phyloP scores from a whole-genome alignment of 2,888 invertebrate species.

The Crepidodera aurea region DNA sequence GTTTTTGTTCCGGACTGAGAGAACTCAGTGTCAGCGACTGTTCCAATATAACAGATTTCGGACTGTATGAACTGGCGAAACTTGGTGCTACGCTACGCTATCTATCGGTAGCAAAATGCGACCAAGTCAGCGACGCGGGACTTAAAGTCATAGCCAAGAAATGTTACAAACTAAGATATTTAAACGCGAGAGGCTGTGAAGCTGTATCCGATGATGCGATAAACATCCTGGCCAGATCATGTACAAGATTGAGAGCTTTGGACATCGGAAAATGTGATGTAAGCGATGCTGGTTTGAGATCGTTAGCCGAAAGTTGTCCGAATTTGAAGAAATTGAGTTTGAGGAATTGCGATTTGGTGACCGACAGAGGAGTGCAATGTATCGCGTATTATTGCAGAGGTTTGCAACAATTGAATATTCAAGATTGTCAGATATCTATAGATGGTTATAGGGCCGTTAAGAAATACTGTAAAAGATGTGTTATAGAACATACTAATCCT shows the following conservation, averaged over 20 bases:
- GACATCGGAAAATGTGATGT: conserved; percentile 95
- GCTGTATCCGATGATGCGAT: conserved; percentile 94
- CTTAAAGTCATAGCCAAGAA: conserved; percentile 85
- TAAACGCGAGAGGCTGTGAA: conserved; percentile 92
- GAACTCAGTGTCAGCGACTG: conserved; percentile 93
- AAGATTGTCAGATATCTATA: conserved; percentile 89
- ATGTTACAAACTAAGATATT: conserved; percentile 87
- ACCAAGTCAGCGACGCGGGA: conserved; percentile 90
- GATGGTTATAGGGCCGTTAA: conserved; percentile 92
- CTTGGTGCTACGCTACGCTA: conserved; percentile 89
- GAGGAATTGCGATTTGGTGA: conserved; percentile 89
- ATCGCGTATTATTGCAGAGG: conserved; percentile 91
- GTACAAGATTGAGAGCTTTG: conserved; percentile 84
- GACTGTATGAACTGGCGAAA: conserved; percentile 87
- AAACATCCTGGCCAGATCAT: conserved; percentile 84
- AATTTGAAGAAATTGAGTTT: conserved; percentile 90
- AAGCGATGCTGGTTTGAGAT: conserved; percentile 86
- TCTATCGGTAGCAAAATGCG: conserved; percentile 93
- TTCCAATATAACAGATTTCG: conserved; percentile 87
- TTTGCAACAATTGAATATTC: conserved; percentile 89
- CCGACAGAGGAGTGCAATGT: conserved; percentile 87
- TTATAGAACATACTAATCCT: conserved; percentile 95
- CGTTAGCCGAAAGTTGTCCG: conserved; percentile 87
- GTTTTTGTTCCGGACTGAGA: conserved; percentile 83
- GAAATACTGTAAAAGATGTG: conserved; percentile 90